Conservation (phyloP, 30 jellyfish, hydroid and myxozoan species). For the Pelagia noctiluca region DNA sequence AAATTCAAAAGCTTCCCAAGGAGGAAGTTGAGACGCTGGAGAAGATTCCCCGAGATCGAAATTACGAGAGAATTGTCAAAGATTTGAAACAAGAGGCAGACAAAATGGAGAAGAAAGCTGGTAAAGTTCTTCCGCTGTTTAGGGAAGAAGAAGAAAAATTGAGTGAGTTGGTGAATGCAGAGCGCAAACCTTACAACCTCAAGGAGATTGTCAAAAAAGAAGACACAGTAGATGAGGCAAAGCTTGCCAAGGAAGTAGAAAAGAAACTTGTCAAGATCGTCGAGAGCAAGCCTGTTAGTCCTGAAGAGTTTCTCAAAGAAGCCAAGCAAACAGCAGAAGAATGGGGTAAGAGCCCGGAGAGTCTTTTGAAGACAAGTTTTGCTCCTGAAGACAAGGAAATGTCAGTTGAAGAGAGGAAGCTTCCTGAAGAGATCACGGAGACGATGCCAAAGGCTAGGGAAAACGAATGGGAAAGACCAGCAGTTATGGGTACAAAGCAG, state of each 20-base stretch:
- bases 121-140: neutral
- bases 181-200: no score
- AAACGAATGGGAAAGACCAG: neutral
- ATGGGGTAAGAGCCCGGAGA: neutral
- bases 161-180: neutral
- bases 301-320: constrained; percentile 3
- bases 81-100: constrained; percentile 41
- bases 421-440: constrained; percentile 26
- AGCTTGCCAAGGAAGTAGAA: no score
- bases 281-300: neutral
- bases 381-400: neutral
- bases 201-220: no score
- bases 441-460: neutral
- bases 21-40: no score
- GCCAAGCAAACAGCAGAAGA: neutral
- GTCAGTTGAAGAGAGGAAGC: constrained; percentile 58
- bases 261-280: no score
- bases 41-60: constrained; percentile 4
- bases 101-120: constrained; percentile 42
- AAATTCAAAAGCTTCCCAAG: no score
- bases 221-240: no score
- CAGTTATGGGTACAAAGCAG: constrained; percentile 1
- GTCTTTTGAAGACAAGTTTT: neutral
- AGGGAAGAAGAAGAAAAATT: neutral
- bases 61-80: constrained; percentile 18